phyloP scores from a whole-genome alignment of 2,888 invertebrate species.

The Agrotis puta region DNA sequence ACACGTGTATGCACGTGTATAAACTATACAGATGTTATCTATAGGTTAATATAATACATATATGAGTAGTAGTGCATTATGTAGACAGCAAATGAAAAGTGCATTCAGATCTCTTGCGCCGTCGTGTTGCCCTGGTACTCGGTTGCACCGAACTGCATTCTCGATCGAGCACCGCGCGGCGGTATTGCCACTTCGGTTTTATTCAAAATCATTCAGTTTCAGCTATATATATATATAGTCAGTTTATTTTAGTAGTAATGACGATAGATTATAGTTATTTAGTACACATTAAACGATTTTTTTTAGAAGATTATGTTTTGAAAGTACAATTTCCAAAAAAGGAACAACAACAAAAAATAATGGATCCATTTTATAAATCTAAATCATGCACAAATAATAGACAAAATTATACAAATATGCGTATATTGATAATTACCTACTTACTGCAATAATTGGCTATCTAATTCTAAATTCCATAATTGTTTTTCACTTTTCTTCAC shows the following conservation, averaged over 20 bases:
- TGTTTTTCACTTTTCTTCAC: neutral
- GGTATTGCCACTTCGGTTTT: slow-evolving; percentile 53
- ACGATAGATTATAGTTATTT: neutral
- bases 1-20: slow-evolving; percentile 41
- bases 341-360: neutral
- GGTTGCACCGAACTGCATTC: slow-evolving; percentile 85
- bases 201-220: slow-evolving; percentile 16
- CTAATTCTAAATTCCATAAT: neutral
- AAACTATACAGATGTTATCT: slow-evolving; percentile 37
- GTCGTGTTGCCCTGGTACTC: slow-evolving; percentile 82
- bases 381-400: neutral
- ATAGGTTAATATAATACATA: slow-evolving; percentile 30
- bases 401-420: neutral
- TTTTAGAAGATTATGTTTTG: neutral
- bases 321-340: neutral
- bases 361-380: neutral
- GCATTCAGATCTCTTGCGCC: slow-evolving; percentile 72
- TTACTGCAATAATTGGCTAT: slow-evolving; percentile 1
- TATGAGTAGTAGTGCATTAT: slow-evolving; percentile 24
- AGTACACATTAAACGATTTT: neutral
- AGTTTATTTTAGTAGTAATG: neutral
- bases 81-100: slow-evolving; percentile 65
- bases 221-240: neutral
- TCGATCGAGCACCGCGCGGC: slow-evolving; percentile 63
- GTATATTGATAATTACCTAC: too few relatives aligned